Evolutionary conservation across 2,113 vertebrate species (phyloP), one percentile per base, ranked within the genome.

Genomic region (Thunnus thynnus): DNA sequence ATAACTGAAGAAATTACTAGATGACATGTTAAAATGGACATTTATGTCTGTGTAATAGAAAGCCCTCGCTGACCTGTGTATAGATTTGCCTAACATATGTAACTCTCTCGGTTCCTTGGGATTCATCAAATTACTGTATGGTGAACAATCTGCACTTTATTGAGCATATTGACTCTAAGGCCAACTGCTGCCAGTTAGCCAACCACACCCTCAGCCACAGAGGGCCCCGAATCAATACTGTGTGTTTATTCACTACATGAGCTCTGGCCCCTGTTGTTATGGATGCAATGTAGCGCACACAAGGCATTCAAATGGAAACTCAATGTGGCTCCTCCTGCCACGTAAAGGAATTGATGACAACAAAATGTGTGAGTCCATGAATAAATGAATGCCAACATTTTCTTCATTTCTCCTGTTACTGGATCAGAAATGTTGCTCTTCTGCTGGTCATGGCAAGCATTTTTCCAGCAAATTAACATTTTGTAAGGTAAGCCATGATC

Each of bases 151-250:
- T 73, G 58, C 58, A 76, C 81, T 76, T 76, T 77, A 86, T 91
- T 88, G 85, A 89, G n/a, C 68, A 77, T 90, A 91, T 92, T 91
- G 91, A 91, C 84, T 81, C 58, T 67, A 48, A 74, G 70, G 69
- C 77, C 80, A 81, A 82, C 71, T 12, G 16, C 71, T 87, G 80
- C 80, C 76, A 77, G 84, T 89, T 84, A 82, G 62, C 16, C 44
- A 32, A 82, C 73, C 69, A 73, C 70, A 77, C 83, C 78, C 12
- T 13, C 2, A 52, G 68, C 48, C 68, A 32, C 81, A 71, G 54
- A 76, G 82, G 77, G 32, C 32, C 44, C 36, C 18, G 0, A 36
- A 89, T 90, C 92, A 85, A 90, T 90, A 84, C 18, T 12, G 13
- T 51, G 73, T 68, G 63, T 32, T 68, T 64, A 54, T 73, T 86